Conservation (phyloP, 2,797 vertebrate genomes). For the Ceyx erithaca region DNA sequence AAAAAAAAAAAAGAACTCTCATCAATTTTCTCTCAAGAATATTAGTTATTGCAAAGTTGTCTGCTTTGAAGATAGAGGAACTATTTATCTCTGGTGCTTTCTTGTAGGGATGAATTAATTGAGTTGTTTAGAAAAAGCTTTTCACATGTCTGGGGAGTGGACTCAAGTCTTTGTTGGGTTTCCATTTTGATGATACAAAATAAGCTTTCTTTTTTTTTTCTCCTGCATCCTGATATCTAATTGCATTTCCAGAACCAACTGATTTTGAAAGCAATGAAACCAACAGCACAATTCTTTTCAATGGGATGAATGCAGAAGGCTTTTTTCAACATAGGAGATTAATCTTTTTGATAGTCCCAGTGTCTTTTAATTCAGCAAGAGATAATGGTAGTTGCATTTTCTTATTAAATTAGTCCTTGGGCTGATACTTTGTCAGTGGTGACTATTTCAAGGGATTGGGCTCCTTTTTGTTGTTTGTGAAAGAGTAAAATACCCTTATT, state of each 20-base stretch:
- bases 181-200: slow-evolving; percentile 33
- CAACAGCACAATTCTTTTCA: slow-evolving; percentile 29
- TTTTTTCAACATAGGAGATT: slow-evolving; percentile 18
- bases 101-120: slow-evolving; percentile 55
- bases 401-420: slow-evolving; percentile 49
- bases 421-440: slow-evolving; percentile 9
- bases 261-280: slow-evolving; percentile 53
- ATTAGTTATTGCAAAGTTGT: slow-evolving; percentile 19
- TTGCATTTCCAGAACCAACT: slow-evolving; percentile 1
- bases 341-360: slow-evolving; percentile 56
- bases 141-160: background rate
- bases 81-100: slow-evolving; percentile 57
- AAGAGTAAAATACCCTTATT: background rate
- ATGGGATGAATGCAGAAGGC: background rate
- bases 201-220: background rate
- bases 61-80: slow-evolving; percentile 55
- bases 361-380: slow-evolving; percentile 45
- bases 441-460: background rate
- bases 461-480: background rate
- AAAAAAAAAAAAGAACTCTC: slow-evolving; percentile 43
- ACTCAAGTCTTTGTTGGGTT: slow-evolving; percentile 32
- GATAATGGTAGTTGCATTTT: slow-evolving; percentile 30
- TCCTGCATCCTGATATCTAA: background rate
- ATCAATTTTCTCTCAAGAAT: slow-evolving; percentile 49
- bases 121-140: slow-evolving; percentile 35